Base-by-base conservation (phyloP, 2,888 invertebrate genomes). In the Criorhina ranunculi region DNA sequence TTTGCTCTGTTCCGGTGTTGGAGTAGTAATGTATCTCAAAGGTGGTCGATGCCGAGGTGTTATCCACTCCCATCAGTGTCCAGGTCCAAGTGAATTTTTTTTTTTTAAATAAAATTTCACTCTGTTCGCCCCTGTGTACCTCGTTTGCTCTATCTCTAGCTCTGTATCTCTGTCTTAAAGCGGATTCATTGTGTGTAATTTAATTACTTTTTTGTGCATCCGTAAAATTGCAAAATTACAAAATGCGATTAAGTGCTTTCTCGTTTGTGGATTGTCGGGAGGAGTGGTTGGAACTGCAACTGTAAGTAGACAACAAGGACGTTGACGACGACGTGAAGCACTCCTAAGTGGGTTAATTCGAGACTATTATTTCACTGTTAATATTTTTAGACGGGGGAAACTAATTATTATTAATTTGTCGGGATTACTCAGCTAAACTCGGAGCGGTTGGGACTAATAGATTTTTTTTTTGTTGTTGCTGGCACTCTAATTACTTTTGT, bases 171-270 rank as follows among this genome's bases (percentile, higher is more conserved):
- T 24, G 17, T 2, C 60, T 37, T 37, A 51, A 72, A 72, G 40
- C 59, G 62, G 70, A 55, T 62, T 70, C 70, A 62, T 70, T 78
- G 70, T 70, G 31, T 62, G 53, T 59, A 53, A 77, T 77, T 77
- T 77, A 77, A 67, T 69, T 78, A 70, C 69, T 69, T 69, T 77
- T 78, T 78, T 78, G 78, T 70, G 62, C 77, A 78, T 64, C 77
- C 77, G 69, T 78, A 37, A 78, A 78, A 70, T 70, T 29, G 78
- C 17, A 37, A 60, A 78, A 69, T 78, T 62, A 67, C 62, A 44
- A 78, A 78, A 78, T 69, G 62, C 78, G 70, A 70, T 78, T 70
- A 78, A 70, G 46, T 62, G 17, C 62, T 69, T 70, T 64, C 62
- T 51, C 67, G 59, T 33, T 62, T 73, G n/a, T n/a, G 62, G 53